Conservation (phyloP, 2,797 vertebrate species). For the Eulemur albifrons region DNA sequence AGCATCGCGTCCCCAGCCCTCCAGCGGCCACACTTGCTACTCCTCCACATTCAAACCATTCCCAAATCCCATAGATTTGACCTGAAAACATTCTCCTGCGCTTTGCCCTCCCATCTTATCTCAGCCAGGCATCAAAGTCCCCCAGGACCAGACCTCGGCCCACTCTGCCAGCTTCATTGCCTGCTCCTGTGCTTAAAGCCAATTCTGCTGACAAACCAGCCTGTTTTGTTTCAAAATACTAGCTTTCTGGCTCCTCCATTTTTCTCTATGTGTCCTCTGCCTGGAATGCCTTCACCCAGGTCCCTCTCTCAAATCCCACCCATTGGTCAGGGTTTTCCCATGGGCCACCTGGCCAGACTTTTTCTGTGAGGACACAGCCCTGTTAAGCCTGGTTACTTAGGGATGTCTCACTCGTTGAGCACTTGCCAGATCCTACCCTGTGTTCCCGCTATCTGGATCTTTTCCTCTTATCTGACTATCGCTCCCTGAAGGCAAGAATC, state of each 20-base stretch:
- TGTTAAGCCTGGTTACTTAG: neutral
- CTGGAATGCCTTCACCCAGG: neutral
- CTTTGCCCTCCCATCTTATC: neutral
- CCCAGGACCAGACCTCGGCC: accelerated
- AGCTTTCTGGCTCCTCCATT: neutral
- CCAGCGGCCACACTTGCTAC: neutral
- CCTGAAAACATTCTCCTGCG: neutral
- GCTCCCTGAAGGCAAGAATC: neutral
- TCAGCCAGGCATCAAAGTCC: neutral
- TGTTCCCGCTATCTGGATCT: accelerated
- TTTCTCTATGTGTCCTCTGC: neutral
- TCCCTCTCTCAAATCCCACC: neutral
- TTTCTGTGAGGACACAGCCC: neutral
- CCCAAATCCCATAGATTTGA: neutral
- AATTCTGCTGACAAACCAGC: neutral
- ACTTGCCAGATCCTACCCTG: neutral
- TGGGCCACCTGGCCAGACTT: neutral
- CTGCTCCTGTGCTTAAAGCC: neutral
- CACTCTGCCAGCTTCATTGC: too few relatives aligned
- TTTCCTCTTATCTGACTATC: neutral
- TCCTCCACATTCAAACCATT: neutral
- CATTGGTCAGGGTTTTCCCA: too few relatives aligned
- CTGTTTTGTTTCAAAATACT: neutral
- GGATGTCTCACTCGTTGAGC: accelerated
- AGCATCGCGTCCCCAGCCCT: neutral